Base-by-base conservation (phyloP, 2,797 vertebrate species). In the Nannoperca obscura region DNA sequence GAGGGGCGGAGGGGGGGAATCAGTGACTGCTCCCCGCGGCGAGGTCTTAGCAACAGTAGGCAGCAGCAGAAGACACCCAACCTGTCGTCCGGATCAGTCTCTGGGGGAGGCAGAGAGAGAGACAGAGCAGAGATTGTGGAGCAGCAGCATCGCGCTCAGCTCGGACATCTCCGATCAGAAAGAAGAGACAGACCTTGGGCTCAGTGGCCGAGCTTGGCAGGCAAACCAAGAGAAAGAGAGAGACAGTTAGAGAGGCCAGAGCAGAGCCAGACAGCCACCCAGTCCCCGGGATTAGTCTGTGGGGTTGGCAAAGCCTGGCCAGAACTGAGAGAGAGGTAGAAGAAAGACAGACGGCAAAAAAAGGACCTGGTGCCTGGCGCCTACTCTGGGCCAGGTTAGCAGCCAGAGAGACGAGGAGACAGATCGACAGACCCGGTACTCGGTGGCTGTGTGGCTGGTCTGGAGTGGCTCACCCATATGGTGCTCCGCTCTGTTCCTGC, bases 401-500 rank as follows among this genome's bases (percentile, higher is more conserved):
- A 87, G 81, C 74, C 82, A 89, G 84, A 71, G 78, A 76, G 78
- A 73, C 27, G 69, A 71, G 82, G 74, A 76, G 67, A 73, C 67
- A 27, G 61, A 85, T 74, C 74, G 49, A 78, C 78, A 78, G 81
- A 88, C 85, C 81, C 7, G 22, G 81, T 20, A 50, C 80, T 85
- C 32, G 7, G 80, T 76, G 77, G 76, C 81, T 82, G 87, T 60
- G 87, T 74, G 89, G 86, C 88, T 87, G 89, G 86, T 86, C 85
- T 90, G 88, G 85, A 89, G 92, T 92, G 93, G 95, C 95, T 96
- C 95, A 93, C 96, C 97, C 97, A 98, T 99, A 97, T 99, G 97
- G 96, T 95, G 90, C 89, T 79, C 54, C n/a, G 61, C 91, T 90
- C 89, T 92, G 88, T 89, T 91, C 89, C 89, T 92, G 90, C 95